Conservation (phyloP, 2,113 vertebrate species). For the Tympanuchus pallidicinctus region DNA sequence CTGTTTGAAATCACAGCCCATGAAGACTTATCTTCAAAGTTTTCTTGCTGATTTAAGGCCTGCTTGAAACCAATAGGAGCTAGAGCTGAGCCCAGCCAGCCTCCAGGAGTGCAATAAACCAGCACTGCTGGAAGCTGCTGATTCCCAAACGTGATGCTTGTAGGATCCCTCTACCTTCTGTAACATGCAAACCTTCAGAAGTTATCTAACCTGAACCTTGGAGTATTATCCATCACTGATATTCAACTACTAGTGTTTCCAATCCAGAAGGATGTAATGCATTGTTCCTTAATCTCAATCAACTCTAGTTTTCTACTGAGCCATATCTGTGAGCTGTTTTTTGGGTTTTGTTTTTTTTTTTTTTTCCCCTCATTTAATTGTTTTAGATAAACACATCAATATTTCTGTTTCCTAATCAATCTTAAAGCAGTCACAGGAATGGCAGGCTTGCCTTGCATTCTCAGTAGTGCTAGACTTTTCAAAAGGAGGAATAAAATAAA, state of each 20-base stretch:
- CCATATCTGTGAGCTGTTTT: background rate
- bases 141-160: background rate
- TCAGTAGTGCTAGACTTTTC: background rate
- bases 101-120: background rate
- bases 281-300: conserved; percentile 7
- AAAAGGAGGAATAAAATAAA: conserved; percentile 3
- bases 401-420: conserved; percentile 68
- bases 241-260: background rate
- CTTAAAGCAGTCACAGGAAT: conserved; percentile 53
- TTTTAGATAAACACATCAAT: conserved; percentile 63
- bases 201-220: background rate
- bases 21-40: background rate
- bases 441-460: background rate
- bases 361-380: conserved; percentile 51
- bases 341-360: background rate
- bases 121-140: background rate
- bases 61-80: background rate
- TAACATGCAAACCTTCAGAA: background rate
- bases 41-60: no score
- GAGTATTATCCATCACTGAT: background rate
- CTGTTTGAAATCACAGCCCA: background rate
- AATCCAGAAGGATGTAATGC: background rate
- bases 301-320: conserved; percentile 22
- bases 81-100: background rate
- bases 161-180: rapidly evolving